phyloP scores from a whole-genome alignment of 2,797 vertebrate species.

The Lagorchestes hirsutus region DNA sequence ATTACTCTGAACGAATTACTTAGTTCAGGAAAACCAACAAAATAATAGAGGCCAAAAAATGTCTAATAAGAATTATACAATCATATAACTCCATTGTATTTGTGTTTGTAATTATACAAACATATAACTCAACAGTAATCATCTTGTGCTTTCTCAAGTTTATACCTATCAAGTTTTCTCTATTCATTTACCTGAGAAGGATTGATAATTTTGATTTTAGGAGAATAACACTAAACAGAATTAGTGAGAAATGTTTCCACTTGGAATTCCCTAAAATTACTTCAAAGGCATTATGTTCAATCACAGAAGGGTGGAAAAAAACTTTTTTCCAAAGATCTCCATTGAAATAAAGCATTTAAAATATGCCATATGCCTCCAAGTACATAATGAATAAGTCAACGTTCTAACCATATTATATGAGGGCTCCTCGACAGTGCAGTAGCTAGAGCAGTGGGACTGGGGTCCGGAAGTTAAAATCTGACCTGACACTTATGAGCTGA shows the following conservation, averaged over 20 bases:
- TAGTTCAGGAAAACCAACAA: neutral
- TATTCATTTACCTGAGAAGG: neutral
- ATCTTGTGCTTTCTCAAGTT: neutral
- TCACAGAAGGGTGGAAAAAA: neutral
- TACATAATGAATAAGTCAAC: constrained; percentile 34
- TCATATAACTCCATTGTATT: neutral
- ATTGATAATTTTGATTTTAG: constrained; percentile 14
- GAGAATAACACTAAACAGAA: constrained; percentile 13
- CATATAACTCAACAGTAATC: neutral
- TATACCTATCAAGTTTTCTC: neutral
- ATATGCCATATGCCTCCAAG: neutral
- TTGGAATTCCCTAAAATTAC: neutral
- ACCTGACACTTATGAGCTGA: neutral
- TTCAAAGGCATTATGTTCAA: constrained; percentile 14
- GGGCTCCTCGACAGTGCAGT: neutral
- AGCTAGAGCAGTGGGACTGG: neutral
- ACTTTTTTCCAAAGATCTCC: constrained; percentile 48
- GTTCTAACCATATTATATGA: neutral
- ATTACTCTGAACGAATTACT: constrained; percentile 15
- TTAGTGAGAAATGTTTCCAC: neutral
- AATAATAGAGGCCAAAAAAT: constrained; percentile 13
- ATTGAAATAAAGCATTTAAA: constrained; percentile 4
- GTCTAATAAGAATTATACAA: neutral
- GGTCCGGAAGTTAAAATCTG: neutral
- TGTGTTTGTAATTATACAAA: neutral